Base-by-base conservation (phyloP, 2,888 invertebrate species). In the Catonia carolina region DNA sequence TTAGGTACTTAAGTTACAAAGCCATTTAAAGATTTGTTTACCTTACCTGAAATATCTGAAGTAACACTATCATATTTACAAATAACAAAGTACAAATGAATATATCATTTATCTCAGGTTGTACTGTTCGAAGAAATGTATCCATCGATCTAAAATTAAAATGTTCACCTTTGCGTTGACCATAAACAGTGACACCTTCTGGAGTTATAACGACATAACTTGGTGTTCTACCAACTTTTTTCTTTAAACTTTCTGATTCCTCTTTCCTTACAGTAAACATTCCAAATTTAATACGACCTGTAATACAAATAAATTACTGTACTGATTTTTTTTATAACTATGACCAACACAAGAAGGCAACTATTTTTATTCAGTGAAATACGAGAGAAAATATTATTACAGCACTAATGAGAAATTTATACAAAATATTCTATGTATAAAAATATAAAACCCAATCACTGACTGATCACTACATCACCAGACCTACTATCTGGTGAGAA, bases 61-160 rank as follows among this genome's bases (percentile, higher is more conserved):
- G 68, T 48, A 70, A 68, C 12, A 73, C 73, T 27, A 74, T 64
- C 61, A 74, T 64, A 65, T 77, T 77, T 51, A 73, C 70, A 10
- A 75, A 55, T 15, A 73, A 62, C 35, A 78, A 67, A 61, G 72
- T 74, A 47, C 72, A 65, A 8, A 76, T 66, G 65, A 77, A 77
- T 12, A 76, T 67, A 67, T 78, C 78, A 67, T 77, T 77, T 59
- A 73, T 69, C 66, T 76, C 76, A 2, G 78, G 78, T 60, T 74
- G 72, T 2, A 76, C 65, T 33, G 71, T 69, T 60, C 71, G 69
- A 20, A 78, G 66, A 62, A 73, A 74, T 18, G 69, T 62, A 61
- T 74, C 73, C 71, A 77, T 71, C 2, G 73, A 68, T 48, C 65
- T 62, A 64, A 71, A 75, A 55, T 71, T 74, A 53, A 73, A 68